Evolutionary conservation across 2,113 vertebrate species (phyloP), one percentile per base, ranked within the genome.

Genomic region (Brachyhypopomus gauderio): DNA sequence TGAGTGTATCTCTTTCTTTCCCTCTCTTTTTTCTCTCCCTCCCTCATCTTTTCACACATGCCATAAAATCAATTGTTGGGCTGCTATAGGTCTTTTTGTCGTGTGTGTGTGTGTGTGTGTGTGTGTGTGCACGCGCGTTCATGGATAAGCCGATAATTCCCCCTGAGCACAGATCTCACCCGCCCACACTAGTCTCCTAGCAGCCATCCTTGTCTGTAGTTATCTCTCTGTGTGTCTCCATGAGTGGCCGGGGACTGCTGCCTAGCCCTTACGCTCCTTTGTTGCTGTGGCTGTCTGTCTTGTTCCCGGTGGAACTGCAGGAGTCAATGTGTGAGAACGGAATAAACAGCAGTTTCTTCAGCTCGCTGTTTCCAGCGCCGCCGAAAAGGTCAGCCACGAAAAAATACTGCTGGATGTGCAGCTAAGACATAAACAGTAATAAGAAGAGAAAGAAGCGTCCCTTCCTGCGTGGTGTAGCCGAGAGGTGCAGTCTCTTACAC

Each of bases 161-260:
- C 74, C 59, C 74, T 52, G 83, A 77, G 83, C 77, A 75, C 77
- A 79, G 64, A 75, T 71, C 72, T 74, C 82, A 84, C 72, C 82
- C 76, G 41, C 82, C 63, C 64, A 80, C 80, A 55, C 80, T 81
- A 76, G 80, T 81, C 80, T 81, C 80, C 80, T 81, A 81, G 80
- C 80, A 81, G 80, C 80, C 80, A 64, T 81, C 72, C 80, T 81
- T 81, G 80, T 81, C 80, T 81, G 80, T 81, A 75, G 80, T 81
- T 81, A 75, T 81, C 80, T 81, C 45, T 81, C 72, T 81, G 62
- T 75, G 80, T 60, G 72, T 75, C 69, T 81, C 63, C 67, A 74
- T 81, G 80, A 81, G 72, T 81, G 60, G 79, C 74, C 64, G 75
- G 72, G 38, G 63, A 75, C 55, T 11, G 72, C 72, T 41, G 66